Evolutionary conservation across 2,888 invertebrate species (phyloP), one percentile per base, ranked within the genome.

Genomic region (Psococerastis gibbosa): DNA sequence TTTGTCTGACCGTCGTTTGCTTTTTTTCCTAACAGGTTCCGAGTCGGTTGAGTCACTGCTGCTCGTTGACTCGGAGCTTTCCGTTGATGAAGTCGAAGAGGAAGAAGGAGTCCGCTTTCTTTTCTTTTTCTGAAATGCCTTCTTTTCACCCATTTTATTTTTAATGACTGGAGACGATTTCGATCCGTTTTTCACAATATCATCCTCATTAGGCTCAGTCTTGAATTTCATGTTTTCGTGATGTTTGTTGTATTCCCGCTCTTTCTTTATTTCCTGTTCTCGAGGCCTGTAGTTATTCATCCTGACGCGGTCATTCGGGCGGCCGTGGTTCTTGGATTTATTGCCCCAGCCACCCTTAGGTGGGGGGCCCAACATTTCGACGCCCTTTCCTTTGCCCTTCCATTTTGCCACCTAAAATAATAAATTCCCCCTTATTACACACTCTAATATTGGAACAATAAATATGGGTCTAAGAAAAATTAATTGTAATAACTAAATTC

Each of bases 381-480:
- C 74, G 3, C 84, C 84, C 56, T 78, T 70, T 0, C 85, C 89
- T 64, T 88, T 89, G 2, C 89, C 89, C 43, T 77, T 69, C 85
- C 88, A 92, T 54, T 78, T 95, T 2, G 97, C 79, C 15, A 38
- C 38, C 38, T 38, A 17, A 3, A 38, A 5, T 18, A 5, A 20
- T n/a, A n/a, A n/a, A n/a, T n/a, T n/a, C n/a, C n/a, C n/a, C n/a
- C n/a, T n/a, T n/a, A n/a, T n/a, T n/a, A n/a, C n/a, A n/a, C n/a
- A n/a, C n/a, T n/a, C n/a, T n/a, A n/a, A n/a, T n/a, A n/a, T n/a
- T n/a, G n/a, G n/a, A n/a, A n/a, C n/a, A n/a, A n/a, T n/a, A n/a
- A n/a, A n/a, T n/a, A n/a, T n/a, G n/a, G n/a, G n/a, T n/a, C n/a
- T n/a, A n/a, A n/a, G n/a, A n/a, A n/a, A n/a, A n/a, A n/a, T n/a